These are phyloP conservation scores for Boloria selene DNA, from an alignment of 2,888 invertebrate species.

Conservation along the genomic window DNA sequence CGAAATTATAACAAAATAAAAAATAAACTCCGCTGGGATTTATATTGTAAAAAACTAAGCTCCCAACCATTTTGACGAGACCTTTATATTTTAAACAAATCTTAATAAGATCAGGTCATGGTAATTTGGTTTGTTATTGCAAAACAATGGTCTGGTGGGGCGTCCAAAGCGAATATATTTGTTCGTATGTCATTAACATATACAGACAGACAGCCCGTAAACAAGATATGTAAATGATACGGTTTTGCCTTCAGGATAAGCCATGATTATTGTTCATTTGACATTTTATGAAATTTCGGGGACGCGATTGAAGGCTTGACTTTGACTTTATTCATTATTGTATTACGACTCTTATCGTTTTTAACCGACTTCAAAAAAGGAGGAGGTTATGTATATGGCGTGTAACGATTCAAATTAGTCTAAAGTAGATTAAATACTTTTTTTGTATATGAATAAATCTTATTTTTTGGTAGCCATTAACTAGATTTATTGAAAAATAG, in stretches of 20 bases:
- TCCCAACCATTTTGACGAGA: conserved; percentile 48
- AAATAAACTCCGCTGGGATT: conserved; percentile 64
- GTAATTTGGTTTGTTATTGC: conserved; percentile 46
- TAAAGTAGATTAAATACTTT: too few species aligned
- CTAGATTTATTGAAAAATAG: too few species aligned
- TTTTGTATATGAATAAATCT: too few species aligned
- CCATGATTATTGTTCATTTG: conserved; percentile 47
- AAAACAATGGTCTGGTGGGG: conserved; percentile 62
- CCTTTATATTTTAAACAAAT: conserved; percentile 30
- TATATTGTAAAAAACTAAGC: conserved; percentile 65
- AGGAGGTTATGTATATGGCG: too few species aligned
- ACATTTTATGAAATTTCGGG: conserved; percentile 44
- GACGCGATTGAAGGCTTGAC: conserved; percentile 8
- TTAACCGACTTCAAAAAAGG: too few species aligned
- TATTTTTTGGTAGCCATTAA: too few species aligned
- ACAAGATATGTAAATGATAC: conserved; percentile 73
- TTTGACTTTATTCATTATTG: conserved; percentile 1
- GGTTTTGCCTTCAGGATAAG: conserved; percentile 50
- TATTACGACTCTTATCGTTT: neutral
- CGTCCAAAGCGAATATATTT: conserved; percentile 64
- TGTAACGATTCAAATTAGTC: too few species aligned
- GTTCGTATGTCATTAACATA: conserved; percentile 68
- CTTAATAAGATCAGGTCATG: conserved; percentile 40
- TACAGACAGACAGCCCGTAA: conserved; percentile 66
- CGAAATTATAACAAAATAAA: conserved; percentile 80